These are phyloP conservation scores for Pachypanchax playfairii DNA, from an alignment of 2,113 vertebrate genomes.

Conservation along the genomic window DNA sequence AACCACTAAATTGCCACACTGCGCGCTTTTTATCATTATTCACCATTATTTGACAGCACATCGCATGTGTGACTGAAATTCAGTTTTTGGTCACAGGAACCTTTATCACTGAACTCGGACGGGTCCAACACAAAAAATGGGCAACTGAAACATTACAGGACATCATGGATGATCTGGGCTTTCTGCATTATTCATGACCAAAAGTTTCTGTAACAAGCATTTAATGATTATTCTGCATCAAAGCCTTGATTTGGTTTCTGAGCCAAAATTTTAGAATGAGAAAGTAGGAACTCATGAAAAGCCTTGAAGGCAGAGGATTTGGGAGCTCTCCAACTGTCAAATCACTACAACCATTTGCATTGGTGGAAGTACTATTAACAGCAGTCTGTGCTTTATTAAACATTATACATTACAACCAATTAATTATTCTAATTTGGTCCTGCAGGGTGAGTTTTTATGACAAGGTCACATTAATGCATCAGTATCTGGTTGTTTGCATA, in stretches of 20 bases:
- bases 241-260: conserved; percentile 34
- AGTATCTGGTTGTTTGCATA: too few relatives aligned
- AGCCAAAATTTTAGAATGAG: conserved; percentile 43
- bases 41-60: too few relatives aligned
- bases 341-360: not conserved
- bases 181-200: conserved; percentile 68
- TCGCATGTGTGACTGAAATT: too few relatives aligned
- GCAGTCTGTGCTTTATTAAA: not conserved
- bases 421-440: too few relatives aligned
- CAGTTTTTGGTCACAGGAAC: too few relatives aligned
- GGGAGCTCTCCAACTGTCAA: conserved; percentile 7
- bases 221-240: conserved; percentile 72
- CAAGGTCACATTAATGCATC: too few relatives aligned
- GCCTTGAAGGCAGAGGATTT: conserved; percentile 2
- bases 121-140: too few relatives aligned
- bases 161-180: conserved; percentile 30
- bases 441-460: too few relatives aligned
- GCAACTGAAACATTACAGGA: conserved; percentile 7
- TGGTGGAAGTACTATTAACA: not conserved
- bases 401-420: too few relatives aligned
- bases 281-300: conserved; percentile 4
- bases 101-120: too few relatives aligned
- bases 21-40: too few relatives aligned
- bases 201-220: conserved; percentile 68
- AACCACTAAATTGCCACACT: too few relatives aligned